phyloP scores from a whole-genome alignment of 2,797 vertebrate species.

The Catostomus latipinnis region DNA sequence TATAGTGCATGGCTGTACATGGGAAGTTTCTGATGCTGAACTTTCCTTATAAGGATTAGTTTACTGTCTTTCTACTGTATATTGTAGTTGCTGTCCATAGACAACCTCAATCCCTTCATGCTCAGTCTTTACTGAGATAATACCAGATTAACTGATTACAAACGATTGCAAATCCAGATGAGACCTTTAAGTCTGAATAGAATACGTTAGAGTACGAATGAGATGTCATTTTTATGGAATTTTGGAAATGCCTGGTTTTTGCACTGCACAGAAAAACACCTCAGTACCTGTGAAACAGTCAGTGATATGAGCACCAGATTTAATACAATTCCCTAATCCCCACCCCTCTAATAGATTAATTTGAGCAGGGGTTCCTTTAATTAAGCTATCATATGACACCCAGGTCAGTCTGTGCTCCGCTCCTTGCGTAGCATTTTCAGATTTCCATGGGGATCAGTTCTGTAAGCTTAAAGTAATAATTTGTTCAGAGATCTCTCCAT shows the following conservation, averaged over 20 bases:
- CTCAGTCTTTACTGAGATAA: constrained; percentile 31
- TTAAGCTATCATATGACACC: constrained; percentile 76
- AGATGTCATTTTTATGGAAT: constrained; percentile 13
- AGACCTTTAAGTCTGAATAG: constrained; percentile 3
- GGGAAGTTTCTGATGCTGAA: constrained; percentile 61
- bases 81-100: constrained; percentile 46
- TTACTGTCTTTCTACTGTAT: constrained; percentile 56
- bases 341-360: constrained; percentile 76
- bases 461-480: constrained; percentile 71
- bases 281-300: constrained; percentile 55
- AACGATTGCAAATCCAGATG: constrained; percentile 53
- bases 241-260: constrained; percentile 22
- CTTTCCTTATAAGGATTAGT: constrained; percentile 66
- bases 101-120: constrained; percentile 58
- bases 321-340: constrained; percentile 72
- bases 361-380: constrained; percentile 75
- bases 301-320: constrained; percentile 54
- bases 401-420: constrained; percentile 70
- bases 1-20: constrained; percentile 59
- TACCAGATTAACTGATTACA: constrained; percentile 66
- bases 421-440: constrained; percentile 73
- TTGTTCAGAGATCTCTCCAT: constrained; percentile 64
- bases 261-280: constrained; percentile 38
- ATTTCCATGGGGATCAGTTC: constrained; percentile 67
- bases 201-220: neutral